Evolutionary conservation across 64 coral and sea anemone species (phyloP).

Genomic region (Stylophora pistillata): DNA sequence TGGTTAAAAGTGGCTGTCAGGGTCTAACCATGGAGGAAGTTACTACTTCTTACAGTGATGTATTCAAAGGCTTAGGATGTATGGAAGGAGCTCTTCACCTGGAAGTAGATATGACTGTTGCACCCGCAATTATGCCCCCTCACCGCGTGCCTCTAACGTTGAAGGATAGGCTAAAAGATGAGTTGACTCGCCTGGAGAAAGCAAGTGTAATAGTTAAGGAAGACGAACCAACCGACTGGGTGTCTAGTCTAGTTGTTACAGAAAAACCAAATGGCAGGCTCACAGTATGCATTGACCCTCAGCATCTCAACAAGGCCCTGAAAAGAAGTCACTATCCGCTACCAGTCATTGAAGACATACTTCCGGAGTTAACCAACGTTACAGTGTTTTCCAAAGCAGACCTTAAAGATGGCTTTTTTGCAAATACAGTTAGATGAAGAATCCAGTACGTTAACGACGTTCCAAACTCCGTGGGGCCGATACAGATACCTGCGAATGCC

Average conservation of each 20-base stretch:
- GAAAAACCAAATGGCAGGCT: too few species aligned
- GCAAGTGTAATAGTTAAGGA: not conserved
- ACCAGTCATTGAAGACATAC: conserved; percentile 23
- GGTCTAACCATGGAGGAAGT: too few species aligned
- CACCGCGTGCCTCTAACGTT: not conserved
- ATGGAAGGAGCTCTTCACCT: too few species aligned
- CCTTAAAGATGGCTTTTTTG: not conserved
- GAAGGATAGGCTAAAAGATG: conserved; percentile 16
- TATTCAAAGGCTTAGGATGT: too few species aligned
- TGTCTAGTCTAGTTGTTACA: conserved; percentile 11
- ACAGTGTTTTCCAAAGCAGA: conserved; percentile 15
- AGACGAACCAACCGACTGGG: conserved; percentile 29
- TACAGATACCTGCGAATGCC: conserved; percentile 1
- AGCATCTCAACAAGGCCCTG: conserved; percentile 24
- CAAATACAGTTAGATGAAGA: conserved; percentile 21
- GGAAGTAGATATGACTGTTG: not conserved
- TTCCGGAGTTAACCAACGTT: too few species aligned
- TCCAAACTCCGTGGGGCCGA: not conserved
- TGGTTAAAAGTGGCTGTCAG: too few species aligned
- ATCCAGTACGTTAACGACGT: conserved; percentile 4
- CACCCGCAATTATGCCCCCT: conserved; percentile 15
- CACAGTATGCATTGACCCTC: too few species aligned
- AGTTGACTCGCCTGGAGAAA: not conserved
- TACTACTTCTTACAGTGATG: too few species aligned
- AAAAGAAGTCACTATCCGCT: conserved; percentile 57